Evolutionary conservation across 1,140 invertebrate genomes (phyloP).

Genomic region (Pectinophora gossypiella): DNA sequence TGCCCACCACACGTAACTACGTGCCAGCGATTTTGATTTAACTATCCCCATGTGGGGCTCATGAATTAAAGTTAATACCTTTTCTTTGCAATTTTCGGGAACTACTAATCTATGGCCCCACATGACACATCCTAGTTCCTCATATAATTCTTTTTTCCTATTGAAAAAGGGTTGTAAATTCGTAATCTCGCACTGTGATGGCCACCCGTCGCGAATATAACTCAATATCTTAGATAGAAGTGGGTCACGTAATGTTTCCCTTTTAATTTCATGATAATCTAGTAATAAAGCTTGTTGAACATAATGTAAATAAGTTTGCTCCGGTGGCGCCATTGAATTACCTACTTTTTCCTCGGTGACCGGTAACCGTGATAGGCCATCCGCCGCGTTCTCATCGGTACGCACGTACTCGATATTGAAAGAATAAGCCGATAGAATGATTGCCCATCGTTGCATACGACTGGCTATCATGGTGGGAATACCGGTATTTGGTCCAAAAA

Average conservation of each 20-base stretch:
- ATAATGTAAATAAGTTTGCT: constrained; percentile 2
- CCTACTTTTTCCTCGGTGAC: no score
- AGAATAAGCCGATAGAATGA: no score
- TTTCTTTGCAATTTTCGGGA: not conserved
- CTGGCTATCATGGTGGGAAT: no score
- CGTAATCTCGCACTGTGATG: not conserved
- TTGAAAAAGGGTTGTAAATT: not conserved
- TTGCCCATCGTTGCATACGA: no score
- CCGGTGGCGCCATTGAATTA: no score
- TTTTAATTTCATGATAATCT: not conserved
- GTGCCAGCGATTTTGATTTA: constrained; percentile 13
- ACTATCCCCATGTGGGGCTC: no score
- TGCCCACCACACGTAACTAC: constrained; percentile 16
- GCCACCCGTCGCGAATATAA: not conserved
- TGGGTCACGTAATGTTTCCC: not conserved
- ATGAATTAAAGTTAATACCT: not conserved
- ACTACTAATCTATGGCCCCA: no score
- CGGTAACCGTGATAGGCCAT: no score
- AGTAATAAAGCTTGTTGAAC: not conserved
- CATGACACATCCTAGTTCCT: not conserved
- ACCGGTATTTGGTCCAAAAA: no score
- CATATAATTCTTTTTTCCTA: not conserved
- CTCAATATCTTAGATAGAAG: not conserved
- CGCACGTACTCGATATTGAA: no score
- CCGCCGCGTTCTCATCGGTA: no score